phyloP scores from a whole-genome alignment of 1,140 invertebrate genomes.

The Drosophila kurseongensis region DNA sequence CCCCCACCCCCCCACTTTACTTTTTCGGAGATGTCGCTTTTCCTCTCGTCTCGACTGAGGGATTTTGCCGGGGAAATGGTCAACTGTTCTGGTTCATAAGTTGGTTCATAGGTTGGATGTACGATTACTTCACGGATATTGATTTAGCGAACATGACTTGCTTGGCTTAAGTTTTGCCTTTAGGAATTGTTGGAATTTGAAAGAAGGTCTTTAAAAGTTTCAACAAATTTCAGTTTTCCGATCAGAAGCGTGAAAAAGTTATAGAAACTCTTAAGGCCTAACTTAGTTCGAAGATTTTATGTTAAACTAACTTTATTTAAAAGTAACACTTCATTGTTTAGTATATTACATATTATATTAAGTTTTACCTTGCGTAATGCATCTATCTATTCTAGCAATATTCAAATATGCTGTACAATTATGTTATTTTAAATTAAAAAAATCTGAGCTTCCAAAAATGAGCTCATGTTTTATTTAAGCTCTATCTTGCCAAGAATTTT shows the following conservation, averaged over 20 bases:
- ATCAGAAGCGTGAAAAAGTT: background rate
- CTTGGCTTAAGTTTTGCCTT: background rate
- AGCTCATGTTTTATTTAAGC: constrained; percentile 15
- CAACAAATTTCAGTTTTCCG: no score
- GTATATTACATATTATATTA: no score
- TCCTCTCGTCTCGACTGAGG: background rate
- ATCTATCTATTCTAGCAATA: no score
- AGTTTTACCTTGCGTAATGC: no score
- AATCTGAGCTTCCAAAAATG: background rate
- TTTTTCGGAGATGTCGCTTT: constrained; percentile 6
- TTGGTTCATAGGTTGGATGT: constrained; percentile 11
- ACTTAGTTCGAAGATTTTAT: no score
- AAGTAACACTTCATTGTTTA: no score
- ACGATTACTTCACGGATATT: constrained; percentile 16
- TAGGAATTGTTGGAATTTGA: background rate
- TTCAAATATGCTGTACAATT: no score
- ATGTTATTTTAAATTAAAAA: no score
- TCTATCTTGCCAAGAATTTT: constrained; percentile 3
- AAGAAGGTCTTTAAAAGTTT: background rate
- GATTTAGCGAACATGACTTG: constrained; percentile 14
- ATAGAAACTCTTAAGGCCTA: background rate
- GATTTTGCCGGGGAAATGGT: constrained; percentile 18
- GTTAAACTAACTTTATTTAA: no score
- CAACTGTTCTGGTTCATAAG: constrained; percentile 29
- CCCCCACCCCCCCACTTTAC: background rate